Base-by-base conservation (phyloP, 2,888 invertebrate species). In the Sarcophaga rosellei region DNA sequence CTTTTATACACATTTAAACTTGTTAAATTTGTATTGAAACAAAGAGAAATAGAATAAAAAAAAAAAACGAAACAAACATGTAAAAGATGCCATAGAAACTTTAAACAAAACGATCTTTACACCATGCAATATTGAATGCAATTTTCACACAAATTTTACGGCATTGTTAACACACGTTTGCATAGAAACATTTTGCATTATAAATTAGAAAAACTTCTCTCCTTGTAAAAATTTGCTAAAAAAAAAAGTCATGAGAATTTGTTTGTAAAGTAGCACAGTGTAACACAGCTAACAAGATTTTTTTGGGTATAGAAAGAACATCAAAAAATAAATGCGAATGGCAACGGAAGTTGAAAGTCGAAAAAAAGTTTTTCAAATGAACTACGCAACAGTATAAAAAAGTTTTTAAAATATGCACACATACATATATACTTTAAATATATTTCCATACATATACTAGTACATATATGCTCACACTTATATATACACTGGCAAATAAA, bases 341-440 rank as follows among this genome's bases (percentile, higher is more conserved):
- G 21, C 76, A 84, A 76, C 77, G 76, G 80, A 84, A 81, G 76
- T 77, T 77, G 62, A 77, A 57, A 59, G 17, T 59, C 35, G 35
- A 11, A 57, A 59, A 57, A 65, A 17, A 76, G 75, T 70, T 35
- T 57, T 70, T 69, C 70, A 20, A 61, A 10, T 81, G 57, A 70
- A 81, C 63, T 63, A 69, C n/a, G 63, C 63, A 63, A 23, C 15
- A 61, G 53, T 4, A 53, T 15, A 17, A 53, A 15, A 75, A 81
- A 76, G 63, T 76, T 81, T 81, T 63, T 57, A 45, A 74, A 17
- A 53, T 25, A 59, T 59, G 20, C 17, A 74, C 35, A 35, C 61
- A 53, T 47, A 69, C 10, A 62, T 21, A 35, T 81, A 53, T 53
- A 81, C 35, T 12, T 45, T 61, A 25, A 45, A 17, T 69, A 61